Evolutionary conservation across 2,888 invertebrate species (phyloP), one percentile per base, ranked within the genome.

Genomic region (Calliscelio sp.): DNA sequence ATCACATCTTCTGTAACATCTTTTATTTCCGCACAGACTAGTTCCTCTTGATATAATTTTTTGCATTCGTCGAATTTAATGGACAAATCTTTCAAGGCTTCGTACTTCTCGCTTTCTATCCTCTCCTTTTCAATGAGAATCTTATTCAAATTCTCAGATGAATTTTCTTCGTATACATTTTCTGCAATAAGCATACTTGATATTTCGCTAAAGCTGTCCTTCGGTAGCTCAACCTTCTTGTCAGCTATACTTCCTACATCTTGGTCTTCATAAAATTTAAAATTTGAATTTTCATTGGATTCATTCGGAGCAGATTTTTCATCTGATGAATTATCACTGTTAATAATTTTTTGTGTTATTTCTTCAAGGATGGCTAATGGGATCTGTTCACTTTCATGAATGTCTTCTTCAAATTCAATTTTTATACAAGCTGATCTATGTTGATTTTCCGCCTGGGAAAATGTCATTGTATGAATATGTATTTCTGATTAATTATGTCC

Each of bases 51-150:
- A 20, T 32, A 46, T 16, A 57, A 28, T 41, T 24, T 59, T 24
- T 49, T 46, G 24, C 49, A 79, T 14, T 70, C 51, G 5, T 79
- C 65, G 53, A 80, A 84, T 66, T 70, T 4, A 11, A 73, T 32
- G 24, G 16, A 11, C n/a, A 83, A 59, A 32, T 65, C 2, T 51
- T 84, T 18, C 16, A 84, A 71, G 38, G 79, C 74, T 8, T 71
- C 41, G 10, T 32, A 46, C 28, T 75, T 84, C 35, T 70, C 75
- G 11, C 41, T 44, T 51, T 84, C 79, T 10, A 84, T 84, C 55
- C 38, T 71, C 11, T 65, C 46, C 38, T 84, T 84, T 16, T 57
- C 32, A 16, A 20, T 6, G 0, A 25, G 22, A 63, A 83, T 84
- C 18, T 70, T 59, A 14, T 44, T 10, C n/a, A 65, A 57, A 51